Percentiles rank a stretch among this genome's conserved stretches.
Evolutionary conservation across 2,888 invertebrate species (phyloP).

Genomic region (Drosophila nr. medialis): DNA sequence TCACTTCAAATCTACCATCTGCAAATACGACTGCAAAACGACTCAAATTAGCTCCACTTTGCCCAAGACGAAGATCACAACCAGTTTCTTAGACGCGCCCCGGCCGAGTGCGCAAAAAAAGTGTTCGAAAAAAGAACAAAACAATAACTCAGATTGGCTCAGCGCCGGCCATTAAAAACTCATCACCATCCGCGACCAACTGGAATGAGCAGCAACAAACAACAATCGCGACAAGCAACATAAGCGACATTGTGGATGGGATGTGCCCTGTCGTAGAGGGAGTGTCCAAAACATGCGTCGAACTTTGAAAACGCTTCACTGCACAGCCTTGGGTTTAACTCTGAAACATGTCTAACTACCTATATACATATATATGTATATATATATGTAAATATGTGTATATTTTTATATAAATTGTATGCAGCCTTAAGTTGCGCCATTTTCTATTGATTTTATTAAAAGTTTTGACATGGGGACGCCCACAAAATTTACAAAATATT

Average conservation of each 20-base stretch:
- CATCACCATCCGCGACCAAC: slow-evolving; percentile 74
- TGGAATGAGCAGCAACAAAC: slow-evolving; percentile 64
- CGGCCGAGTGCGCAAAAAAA: slow-evolving; percentile 9
- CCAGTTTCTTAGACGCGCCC: slow-evolving; percentile 50
- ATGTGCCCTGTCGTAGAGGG: slow-evolving; percentile 56
- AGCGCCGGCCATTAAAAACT: slow-evolving; percentile 74
- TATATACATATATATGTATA: too few relatives aligned
- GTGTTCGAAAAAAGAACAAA: slow-evolving; percentile 17
- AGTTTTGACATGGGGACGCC: slow-evolving; percentile 57
- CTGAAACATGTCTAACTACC: neutral
- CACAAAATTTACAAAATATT: slow-evolving; percentile 80
- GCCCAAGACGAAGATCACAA: slow-evolving; percentile 51
- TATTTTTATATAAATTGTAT: neutral
- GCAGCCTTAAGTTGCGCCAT: slow-evolving; percentile 63
- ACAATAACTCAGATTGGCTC: slow-evolving; percentile 73
- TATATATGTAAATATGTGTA: neutral
- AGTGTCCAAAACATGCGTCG: slow-evolving; percentile 70
- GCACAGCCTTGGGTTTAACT: slow-evolving; percentile 54
- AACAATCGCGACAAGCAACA: slow-evolving; percentile 19
- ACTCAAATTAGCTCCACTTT: slow-evolving; percentile 67
- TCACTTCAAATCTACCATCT: neutral
- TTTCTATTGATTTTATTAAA: slow-evolving; percentile 62
- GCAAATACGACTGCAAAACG: slow-evolving; percentile 13
- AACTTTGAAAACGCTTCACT: slow-evolving; percentile 58
- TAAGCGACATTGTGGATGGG: slow-evolving; percentile 37